phyloP scores from a whole-genome alignment of 2,797 vertebrate species.

The Sebastes matsubarae region DNA sequence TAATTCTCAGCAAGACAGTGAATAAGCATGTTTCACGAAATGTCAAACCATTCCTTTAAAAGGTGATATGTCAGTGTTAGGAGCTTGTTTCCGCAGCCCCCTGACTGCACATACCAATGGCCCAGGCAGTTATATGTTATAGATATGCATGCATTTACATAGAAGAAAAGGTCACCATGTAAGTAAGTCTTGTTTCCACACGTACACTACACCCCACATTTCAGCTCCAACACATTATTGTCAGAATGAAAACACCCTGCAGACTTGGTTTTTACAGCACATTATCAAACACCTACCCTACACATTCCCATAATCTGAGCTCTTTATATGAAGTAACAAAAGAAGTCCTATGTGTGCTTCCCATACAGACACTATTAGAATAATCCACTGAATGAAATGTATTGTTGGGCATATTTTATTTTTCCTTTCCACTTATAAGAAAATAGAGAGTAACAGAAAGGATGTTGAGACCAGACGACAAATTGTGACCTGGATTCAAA shows the following conservation, averaged over 20 bases:
- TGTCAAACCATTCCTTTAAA: not conserved
- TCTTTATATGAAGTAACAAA: not conserved
- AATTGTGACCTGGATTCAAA: constrained; percentile 9
- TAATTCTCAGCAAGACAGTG: too few relatives aligned
- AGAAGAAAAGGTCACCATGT: not conserved
- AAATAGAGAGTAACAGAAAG: not conserved
- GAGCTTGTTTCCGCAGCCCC: not conserved
- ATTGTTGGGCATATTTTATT: not conserved
- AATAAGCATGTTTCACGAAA: too few relatives aligned
- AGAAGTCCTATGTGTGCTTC: not conserved
- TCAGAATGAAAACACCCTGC: not conserved
- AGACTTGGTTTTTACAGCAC: not conserved
- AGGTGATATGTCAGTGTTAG: not conserved
- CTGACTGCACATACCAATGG: too few relatives aligned
- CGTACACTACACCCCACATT: not conserved
- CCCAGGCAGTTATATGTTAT: not conserved
- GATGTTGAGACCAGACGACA: not conserved
- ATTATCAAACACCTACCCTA: not conserved
- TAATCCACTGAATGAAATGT: not conserved
- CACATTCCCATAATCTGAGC: not conserved
- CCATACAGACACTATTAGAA: not conserved
- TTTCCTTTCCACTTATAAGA: not conserved
- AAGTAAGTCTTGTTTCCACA: not conserved
- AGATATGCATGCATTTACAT: not conserved
- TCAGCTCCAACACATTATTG: not conserved